phyloP scores from a whole-genome alignment of 2,797 vertebrate genomes.

The Chromobotia macracanthus region DNA sequence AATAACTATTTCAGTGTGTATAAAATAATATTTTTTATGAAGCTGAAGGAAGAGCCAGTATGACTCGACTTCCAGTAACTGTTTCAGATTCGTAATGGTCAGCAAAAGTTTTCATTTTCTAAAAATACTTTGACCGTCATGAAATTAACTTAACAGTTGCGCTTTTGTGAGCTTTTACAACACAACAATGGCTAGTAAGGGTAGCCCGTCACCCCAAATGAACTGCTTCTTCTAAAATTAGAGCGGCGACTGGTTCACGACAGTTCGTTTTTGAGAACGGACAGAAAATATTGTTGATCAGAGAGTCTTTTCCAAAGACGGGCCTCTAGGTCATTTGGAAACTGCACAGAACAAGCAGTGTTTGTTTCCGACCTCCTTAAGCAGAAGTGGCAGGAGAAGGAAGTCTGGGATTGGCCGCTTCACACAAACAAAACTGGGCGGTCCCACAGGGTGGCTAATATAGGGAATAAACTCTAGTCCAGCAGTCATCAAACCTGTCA shows the following conservation, averaged over 20 bases:
- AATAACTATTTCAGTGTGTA: too few species aligned
- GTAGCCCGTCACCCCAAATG: conserved; percentile 50
- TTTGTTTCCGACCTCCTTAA: conserved; percentile 83
- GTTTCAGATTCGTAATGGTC: too few species aligned
- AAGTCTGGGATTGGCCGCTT: conserved; percentile 69
- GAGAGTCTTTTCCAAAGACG: conserved; percentile 70
- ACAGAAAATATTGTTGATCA: conserved; percentile 68
- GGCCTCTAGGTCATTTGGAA: conserved; percentile 78
- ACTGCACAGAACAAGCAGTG: conserved; percentile 80
- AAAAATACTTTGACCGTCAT: too few species aligned
- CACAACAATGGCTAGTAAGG: conserved; percentile 31
- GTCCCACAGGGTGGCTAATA: conserved; percentile 77
- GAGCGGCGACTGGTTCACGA: conserved; percentile 48
- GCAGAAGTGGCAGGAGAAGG: conserved; percentile 75
- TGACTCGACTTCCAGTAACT: too few species aligned
- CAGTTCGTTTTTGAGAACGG: conserved; percentile 66
- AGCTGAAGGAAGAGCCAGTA: too few species aligned
- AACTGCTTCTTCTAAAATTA: conserved; percentile 59
- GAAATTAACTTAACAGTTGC: conserved; percentile 55
- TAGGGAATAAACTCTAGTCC: conserved; percentile 74
- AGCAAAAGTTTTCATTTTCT: conserved; percentile 54
- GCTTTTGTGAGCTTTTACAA: conserved; percentile 51
- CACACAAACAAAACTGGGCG: conserved; percentile 66
- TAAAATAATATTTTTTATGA: too few species aligned
- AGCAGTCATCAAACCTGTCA: conserved; percentile 76